Evolutionary conservation across 2,888 invertebrate genomes (phyloP), one percentile per base, ranked within the genome.

Genomic region (Meiosimyza platycephala): DNA sequence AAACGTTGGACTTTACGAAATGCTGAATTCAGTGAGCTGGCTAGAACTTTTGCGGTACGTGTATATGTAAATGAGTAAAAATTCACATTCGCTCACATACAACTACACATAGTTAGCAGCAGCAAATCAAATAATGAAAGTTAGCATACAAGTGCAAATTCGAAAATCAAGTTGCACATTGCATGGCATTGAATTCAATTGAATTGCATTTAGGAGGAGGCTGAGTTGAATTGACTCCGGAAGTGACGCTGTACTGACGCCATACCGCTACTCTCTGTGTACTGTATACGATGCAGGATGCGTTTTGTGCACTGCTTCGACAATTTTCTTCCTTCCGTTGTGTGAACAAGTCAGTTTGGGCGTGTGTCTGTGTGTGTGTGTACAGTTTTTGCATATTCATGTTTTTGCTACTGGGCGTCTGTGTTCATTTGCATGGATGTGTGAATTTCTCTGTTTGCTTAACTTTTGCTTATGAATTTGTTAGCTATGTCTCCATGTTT

Each of bases 401-500:
- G 55, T 54, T 50, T 16, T 40, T 40, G 40, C 40, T 40, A 40
- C 40, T 40, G 40, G 3, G 9, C 40, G 40, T 40, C 4, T 40
- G 40, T 40, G 40, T 40, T 40, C 40, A 40, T 40, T 64, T 57
- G 54, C 18, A 18, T 51, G 11, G 68, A 63, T 57, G 62, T 47
- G 47, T 65, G 62, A 13, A 18, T 50, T 4, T 59, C 16, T 66
- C 57, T 40, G 50, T 6, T 63, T 40, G 63, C 51, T 51, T 50
- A 60, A 60, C 33, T 69, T 60, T 60, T 60, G 69, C 60, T 51
- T 60, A 69, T 69, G 69, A 69, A 69, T 69, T 69, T 51, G 60
- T 52, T 57, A 68, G 28, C 68, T 48, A 22, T 28, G 55, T 40
- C 33, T 64, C 28, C 28, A 50, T 28, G 48, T 52, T 64, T 64